phyloP scores from a whole-genome alignment of 2,113 vertebrate species.

The Corythoichthys haematopterus region DNA sequence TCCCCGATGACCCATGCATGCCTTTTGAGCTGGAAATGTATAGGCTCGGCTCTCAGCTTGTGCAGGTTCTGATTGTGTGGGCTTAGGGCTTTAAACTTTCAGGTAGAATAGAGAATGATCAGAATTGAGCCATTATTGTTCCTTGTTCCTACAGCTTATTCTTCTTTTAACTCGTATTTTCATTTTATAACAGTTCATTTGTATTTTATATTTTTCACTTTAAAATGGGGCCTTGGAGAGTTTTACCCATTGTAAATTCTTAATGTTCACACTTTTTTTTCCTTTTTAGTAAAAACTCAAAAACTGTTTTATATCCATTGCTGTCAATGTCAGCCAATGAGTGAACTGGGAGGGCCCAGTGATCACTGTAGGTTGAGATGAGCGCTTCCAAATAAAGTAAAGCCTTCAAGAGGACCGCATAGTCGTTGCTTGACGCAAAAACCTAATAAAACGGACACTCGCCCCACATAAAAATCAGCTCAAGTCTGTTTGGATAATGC shows the following conservation, averaged over 20 bases:
- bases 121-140: too few species aligned
- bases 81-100: neutral
- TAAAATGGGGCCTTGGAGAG: too few species aligned
- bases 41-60: constrained; percentile 5
- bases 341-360: too few species aligned
- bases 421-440: constrained; percentile 7
- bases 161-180: too few species aligned
- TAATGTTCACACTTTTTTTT: too few species aligned
- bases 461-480: constrained; percentile 8
- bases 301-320: too few species aligned
- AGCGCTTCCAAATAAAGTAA: constrained; percentile 49
- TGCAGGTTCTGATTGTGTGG: neutral
- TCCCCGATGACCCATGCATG: constrained; percentile 49
- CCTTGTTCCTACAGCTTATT: too few species aligned
- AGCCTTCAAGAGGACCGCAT: neutral
- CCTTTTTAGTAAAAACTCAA: too few species aligned
- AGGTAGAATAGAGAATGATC: neutral
- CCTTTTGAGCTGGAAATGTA: constrained; percentile 41
- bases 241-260: too few species aligned
- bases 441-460: constrained; percentile 13
- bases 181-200: too few species aligned
- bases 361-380: neutral
- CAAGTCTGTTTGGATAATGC: constrained; percentile 34
- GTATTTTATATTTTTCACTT: too few species aligned
- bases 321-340: too few species aligned